A percentile compares a stretch with the other conserved stretches of the same genome.
Conservation (phyloP, 2,113 vertebrate species). For the Pangasianodon gigas region DNA sequence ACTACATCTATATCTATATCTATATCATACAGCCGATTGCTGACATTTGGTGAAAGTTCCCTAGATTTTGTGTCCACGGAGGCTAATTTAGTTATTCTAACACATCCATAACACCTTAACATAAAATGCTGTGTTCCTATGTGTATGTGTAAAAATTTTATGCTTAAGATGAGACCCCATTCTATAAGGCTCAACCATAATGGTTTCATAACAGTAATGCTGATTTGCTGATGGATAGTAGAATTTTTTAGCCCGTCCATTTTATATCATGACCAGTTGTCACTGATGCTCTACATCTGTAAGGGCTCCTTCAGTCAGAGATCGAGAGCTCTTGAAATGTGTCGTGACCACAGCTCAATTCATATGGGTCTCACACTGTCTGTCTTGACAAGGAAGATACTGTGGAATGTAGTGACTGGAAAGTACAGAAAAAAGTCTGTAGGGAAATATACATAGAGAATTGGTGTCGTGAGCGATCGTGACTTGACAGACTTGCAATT, state of each 20-base stretch:
- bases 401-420: slow-evolving; percentile 3
- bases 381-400: slow-evolving; percentile 2
- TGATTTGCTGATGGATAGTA: background rate
- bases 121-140: background rate
- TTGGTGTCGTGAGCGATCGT: background rate
- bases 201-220: background rate
- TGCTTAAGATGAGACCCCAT: background rate
- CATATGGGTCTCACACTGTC: slow-evolving; percentile 30
- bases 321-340: background rate
- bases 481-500: background rate
- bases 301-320: background rate
- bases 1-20: no score
- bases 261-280: background rate
- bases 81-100: background rate
- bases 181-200: background rate
- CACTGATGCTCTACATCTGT: background rate
- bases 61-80: background rate
- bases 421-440: background rate
- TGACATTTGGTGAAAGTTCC: background rate
- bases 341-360: slow-evolving; percentile 6
- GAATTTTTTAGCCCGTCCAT: background rate
- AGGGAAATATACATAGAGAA: slow-evolving; percentile 17
- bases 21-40: background rate
- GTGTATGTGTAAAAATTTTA: background rate
- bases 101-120: background rate